Percentiles rank a stretch among this genome's conserved stretches.
phyloP scores from a whole-genome alignment of 2,888 invertebrate species.

The Orgyia antiqua region DNA sequence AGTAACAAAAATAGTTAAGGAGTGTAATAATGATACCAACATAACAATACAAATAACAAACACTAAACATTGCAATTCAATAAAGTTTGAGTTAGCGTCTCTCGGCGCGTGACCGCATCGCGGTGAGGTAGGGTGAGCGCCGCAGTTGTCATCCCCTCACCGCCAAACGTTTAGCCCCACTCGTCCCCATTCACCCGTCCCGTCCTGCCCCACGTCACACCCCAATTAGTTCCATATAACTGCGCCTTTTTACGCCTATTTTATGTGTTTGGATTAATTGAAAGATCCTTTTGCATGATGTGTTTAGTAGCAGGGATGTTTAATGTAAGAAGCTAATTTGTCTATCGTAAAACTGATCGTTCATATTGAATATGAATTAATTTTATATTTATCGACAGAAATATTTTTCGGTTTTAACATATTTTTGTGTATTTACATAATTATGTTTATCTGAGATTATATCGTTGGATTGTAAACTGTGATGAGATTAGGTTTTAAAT shows the following conservation, averaged over 20 bases:
- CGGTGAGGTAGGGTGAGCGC: conserved; percentile 31
- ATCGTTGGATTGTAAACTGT: conserved; percentile 2
- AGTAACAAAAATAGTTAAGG: too few relatives aligned
- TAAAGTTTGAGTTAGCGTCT: conserved; percentile 31
- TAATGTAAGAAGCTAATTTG: conserved; percentile 24
- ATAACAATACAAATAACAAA: conserved; percentile 20
- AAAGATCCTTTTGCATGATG: conserved; percentile 36
- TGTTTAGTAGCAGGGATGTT: conserved; percentile 32
- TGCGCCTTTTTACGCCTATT: conserved; percentile 55
- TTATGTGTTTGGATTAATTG: conserved; percentile 54
- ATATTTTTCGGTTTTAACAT: conserved; percentile 6
- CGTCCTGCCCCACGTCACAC: conserved; percentile 41
- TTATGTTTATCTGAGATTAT: conserved; percentile 1
- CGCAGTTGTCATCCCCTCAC: conserved; percentile 26
- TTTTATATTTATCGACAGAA: conserved; percentile 5
- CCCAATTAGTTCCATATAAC: conserved; percentile 65
- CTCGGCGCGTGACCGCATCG: conserved; percentile 49
- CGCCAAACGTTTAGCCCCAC: conserved; percentile 21
- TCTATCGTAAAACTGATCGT: conserved; percentile 21
- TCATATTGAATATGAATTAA: conserved; percentile 11
- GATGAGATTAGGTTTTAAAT: not conserved
- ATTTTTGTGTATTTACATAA: conserved; percentile 7
- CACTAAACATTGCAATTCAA: conserved; percentile 33
- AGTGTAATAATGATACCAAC: not conserved
- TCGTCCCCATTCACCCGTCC: conserved; percentile 21